Conservation (phyloP, 2,888 invertebrate species). For the Aplocera efformata region DNA sequence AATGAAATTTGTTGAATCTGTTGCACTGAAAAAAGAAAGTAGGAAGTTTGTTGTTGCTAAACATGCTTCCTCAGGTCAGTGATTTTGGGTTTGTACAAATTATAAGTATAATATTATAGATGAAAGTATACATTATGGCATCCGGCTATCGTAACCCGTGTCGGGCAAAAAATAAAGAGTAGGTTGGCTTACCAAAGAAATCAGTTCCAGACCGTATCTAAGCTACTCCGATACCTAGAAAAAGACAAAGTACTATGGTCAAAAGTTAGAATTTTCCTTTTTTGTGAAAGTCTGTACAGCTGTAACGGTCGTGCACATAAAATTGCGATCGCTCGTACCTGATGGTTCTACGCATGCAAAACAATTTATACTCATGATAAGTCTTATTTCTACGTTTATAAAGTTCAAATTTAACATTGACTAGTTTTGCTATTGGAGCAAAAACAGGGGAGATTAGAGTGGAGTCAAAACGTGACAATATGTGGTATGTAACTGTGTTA, state of each 20-base stretch:
- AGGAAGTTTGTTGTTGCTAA: too few species aligned
- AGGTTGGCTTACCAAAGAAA: conserved; percentile 4
- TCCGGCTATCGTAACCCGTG: too few species aligned
- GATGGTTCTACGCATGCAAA: conserved; percentile 39
- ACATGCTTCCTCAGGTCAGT: too few species aligned
- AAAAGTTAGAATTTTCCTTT: conserved; percentile 15
- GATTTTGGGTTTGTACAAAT: too few species aligned
- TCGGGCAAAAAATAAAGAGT: too few species aligned
- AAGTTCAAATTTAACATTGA: conserved; percentile 5
- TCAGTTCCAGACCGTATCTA: conserved; percentile 1
- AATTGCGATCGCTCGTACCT: conserved; percentile 38
- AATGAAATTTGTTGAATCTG: too few species aligned
- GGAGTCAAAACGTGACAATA: conserved; percentile 16
- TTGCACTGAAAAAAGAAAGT: too few species aligned
- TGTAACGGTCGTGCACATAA: conserved; percentile 43
- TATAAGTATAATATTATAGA: too few species aligned
- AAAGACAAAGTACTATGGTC: conserved; percentile 14
- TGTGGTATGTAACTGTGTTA: conserved; percentile 8
- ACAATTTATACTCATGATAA: conserved; percentile 8
- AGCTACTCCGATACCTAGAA: conserved; percentile 12
- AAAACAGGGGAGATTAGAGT: conserved; percentile 13
- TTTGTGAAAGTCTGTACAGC: conserved; percentile 46
- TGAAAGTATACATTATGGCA: too few species aligned
- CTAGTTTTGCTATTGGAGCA: conserved; percentile 5
- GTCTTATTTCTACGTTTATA: conserved; percentile 8